phyloP scores from a whole-genome alignment of 2,113 vertebrate species.

The Oryzias woworae region DNA sequence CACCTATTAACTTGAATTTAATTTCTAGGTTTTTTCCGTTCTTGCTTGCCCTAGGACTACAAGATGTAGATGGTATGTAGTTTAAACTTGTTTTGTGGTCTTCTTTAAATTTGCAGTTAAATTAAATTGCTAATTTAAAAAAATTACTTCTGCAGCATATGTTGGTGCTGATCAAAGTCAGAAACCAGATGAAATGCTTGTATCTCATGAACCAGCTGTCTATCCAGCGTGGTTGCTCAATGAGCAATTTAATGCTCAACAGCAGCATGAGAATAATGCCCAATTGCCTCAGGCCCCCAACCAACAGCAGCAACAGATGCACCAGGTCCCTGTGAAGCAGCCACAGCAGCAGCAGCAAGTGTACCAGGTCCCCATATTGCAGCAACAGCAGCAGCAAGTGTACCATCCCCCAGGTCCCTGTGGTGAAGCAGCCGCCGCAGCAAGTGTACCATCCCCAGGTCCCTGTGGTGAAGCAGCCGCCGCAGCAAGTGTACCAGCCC shows the following conservation, averaged over 20 bases:
- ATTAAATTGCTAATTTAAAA: no score
- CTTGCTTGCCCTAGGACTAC: background rate
- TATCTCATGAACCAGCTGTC: background rate
- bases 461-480: background rate
- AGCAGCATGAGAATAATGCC: no score
- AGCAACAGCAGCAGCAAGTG: no score
- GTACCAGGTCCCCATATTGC: no score
- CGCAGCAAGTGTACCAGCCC: background rate
- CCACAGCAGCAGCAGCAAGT: no score
- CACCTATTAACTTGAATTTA: background rate
- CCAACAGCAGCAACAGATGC: background rate
- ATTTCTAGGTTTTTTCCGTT: background rate
- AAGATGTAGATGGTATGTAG: background rate
- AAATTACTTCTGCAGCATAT: no score
- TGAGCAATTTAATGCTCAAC: background rate
- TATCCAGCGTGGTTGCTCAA: background rate
- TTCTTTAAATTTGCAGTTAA: no score
- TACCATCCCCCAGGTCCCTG: no score
- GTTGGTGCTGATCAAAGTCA: background rate
- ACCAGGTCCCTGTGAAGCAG: background rate
- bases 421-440: no score
- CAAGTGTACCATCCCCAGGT: background rate
- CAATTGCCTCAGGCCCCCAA: background rate
- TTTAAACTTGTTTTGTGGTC: background rate
- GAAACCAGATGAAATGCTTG: background rate